Conservation (phyloP, 2,797 vertebrate species). For the Lithobates pipiens region DNA sequence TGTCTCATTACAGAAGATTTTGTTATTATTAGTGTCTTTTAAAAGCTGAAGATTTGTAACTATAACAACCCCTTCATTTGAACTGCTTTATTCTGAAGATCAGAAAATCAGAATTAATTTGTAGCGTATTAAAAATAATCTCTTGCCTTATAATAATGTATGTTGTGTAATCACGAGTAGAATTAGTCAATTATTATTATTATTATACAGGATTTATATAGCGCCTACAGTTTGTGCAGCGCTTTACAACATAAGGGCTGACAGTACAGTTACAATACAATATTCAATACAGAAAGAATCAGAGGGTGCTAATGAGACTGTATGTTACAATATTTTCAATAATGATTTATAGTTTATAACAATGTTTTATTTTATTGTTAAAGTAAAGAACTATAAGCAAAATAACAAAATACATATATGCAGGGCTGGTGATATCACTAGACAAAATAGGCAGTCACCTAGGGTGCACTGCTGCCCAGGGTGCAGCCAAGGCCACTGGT, state of each 20-base stretch:
- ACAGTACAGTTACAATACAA: no score
- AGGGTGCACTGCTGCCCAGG: no score
- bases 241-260: no score
- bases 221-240: no score
- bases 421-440: no score
- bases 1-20: not conserved
- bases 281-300: no score
- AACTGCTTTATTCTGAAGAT: conserved; percentile 1
- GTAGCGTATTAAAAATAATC: not conserved
- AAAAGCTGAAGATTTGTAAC: not conserved
- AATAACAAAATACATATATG: no score
- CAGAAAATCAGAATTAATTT: not conserved
- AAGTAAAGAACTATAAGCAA: not conserved
- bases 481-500: no score
- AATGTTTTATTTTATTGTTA: not conserved
- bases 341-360: not conserved
- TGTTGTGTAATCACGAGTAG: not conserved
- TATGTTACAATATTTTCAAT: not conserved
- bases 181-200: not conserved
- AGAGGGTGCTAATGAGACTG: not conserved
- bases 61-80: not conserved
- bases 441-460: no score
- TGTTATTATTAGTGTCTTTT: conserved; percentile 4
- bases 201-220: no score
- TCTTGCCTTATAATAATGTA: conserved; percentile 1